A percentile compares a stretch with the other conserved stretches of the same genome.
Conservation (phyloP, 30 jellyfish, hydroid and myxozoan species). For the Hydra vulgaris region DNA sequence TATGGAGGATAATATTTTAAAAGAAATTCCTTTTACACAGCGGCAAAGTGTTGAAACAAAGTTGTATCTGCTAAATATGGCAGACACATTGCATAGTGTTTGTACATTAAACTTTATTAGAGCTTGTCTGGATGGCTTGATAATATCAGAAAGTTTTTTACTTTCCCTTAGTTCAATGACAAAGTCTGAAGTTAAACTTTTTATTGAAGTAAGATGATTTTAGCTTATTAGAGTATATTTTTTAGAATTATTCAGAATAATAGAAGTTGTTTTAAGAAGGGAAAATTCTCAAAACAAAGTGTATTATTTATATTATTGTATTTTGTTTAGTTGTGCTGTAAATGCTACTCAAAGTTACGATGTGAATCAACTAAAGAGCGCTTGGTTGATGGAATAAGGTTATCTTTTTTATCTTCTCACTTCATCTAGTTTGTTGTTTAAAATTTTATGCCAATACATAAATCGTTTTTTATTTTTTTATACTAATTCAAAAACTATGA, state of each 20-base stretch:
- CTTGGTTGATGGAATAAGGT: conserved; percentile 7
- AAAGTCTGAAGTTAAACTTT: conserved; percentile 15
- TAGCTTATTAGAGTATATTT: too few species aligned
- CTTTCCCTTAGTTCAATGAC: conserved; percentile 1
- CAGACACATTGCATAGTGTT: conserved; percentile 11
- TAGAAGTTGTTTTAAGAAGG: neutral
- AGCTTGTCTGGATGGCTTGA: conserved; percentile 20
- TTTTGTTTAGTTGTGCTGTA: neutral
- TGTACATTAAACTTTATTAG: conserved; percentile 29
- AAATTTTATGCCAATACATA: too few species aligned
- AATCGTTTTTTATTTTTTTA: too few species aligned
- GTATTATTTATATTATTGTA: neutral
- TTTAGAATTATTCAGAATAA: neutral
- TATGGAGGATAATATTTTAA: conserved; percentile 14
- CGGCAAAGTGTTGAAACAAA: conserved; percentile 17
- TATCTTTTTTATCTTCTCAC: neutral
- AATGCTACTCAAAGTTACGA: neutral
- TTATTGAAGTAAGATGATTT: conserved; percentile 12
- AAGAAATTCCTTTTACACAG: conserved; percentile 9
- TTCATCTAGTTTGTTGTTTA: too few species aligned
- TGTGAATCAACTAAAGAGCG: neutral
- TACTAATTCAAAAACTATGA: too few species aligned
- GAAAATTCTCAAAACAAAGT: too few species aligned
- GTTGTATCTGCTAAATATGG: conserved; percentile 16
- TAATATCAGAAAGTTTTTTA: conserved; percentile 2